Evolutionary conservation across 1,140 invertebrate genomes (phyloP), one percentile per base, ranked within the genome.

Genomic region (Drosophila paulistorum): DNA sequence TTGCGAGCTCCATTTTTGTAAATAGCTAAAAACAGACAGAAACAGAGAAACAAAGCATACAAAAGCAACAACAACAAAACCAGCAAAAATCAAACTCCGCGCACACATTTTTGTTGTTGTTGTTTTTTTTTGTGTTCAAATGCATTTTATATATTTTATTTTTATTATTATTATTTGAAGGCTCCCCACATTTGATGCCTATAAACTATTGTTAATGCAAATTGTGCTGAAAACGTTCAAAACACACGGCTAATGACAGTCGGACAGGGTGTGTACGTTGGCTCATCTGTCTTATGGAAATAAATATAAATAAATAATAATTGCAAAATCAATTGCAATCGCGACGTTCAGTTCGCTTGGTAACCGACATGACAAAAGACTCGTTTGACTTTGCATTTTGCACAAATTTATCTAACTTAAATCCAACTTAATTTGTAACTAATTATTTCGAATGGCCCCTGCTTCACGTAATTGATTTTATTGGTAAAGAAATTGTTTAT

Each of bases 1-100:
- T 73, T 60, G 64, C 73, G 68, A 87, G 83, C 83, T 87, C 83
- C 83, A 87, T 87, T 89, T 87, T 87, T 83, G 83, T 87, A 51
- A 51, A 51, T 51, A 51, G 45, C 45, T 51, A 51, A 51, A 51
- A 51, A 51, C 45, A 51, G 45, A 51, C 45, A 51, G 45, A 51
- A 51, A 51, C n/a, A 11, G 20, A 51, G 9, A 51, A n/a, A 45
- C 13, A 45, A 45, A 45, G n/a, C n/a, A 45, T 3, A 51, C 45
- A 51, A 23, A 7, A 11, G 11, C 37, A 82, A 66, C 66, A 73
- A 71, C 45, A 58, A 60, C 20, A 23, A 77, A 69, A 79, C 1
- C 80, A 39, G 37, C 37, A 69, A 41, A 59, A 75, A 71, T 62
- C 62, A 77, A 77, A 77, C 68, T 77, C 74, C 75, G 68, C 74